Conservation (phyloP, 2,888 invertebrate species). For the Podotricha telesiphe region DNA sequence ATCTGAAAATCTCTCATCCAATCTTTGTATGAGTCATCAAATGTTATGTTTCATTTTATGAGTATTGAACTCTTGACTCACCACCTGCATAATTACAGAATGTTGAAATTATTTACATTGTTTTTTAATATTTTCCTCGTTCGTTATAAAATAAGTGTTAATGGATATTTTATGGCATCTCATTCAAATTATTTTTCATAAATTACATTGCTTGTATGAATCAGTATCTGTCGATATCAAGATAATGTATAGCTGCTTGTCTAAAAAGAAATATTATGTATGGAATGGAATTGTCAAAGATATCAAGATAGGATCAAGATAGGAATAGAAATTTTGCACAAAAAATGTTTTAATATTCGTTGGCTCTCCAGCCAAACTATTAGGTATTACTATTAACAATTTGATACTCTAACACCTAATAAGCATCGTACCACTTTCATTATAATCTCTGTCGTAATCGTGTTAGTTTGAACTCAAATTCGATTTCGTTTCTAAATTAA, state of each 20-base stretch:
- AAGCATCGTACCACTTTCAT: no score
- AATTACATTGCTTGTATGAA: neutral
- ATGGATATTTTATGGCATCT: neutral
- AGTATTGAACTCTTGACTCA: constrained; percentile 23
- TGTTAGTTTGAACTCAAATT: no score
- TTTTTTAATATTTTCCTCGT: neutral
- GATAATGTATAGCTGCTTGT: neutral
- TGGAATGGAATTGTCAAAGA: no score
- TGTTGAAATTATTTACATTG: neutral
- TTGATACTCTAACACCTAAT: no score
- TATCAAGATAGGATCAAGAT: no score
- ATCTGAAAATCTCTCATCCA: neutral
- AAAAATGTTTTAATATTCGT: no score
- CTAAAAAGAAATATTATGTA: neutral
- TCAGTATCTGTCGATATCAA: neutral
- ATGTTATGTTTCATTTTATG: constrained; percentile 19
- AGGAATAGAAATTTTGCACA: no score
- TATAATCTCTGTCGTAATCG: no score
- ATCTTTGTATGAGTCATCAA: constrained; percentile 20
- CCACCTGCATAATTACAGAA: constrained; percentile 14
- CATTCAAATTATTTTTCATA: neutral
- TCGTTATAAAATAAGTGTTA: neutral
- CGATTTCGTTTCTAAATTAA: no score
- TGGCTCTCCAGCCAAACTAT: no score
- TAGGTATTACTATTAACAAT: no score